phyloP scores from a whole-genome alignment of 1,140 invertebrate genomes.

The Dendrolimus kikuchii region DNA sequence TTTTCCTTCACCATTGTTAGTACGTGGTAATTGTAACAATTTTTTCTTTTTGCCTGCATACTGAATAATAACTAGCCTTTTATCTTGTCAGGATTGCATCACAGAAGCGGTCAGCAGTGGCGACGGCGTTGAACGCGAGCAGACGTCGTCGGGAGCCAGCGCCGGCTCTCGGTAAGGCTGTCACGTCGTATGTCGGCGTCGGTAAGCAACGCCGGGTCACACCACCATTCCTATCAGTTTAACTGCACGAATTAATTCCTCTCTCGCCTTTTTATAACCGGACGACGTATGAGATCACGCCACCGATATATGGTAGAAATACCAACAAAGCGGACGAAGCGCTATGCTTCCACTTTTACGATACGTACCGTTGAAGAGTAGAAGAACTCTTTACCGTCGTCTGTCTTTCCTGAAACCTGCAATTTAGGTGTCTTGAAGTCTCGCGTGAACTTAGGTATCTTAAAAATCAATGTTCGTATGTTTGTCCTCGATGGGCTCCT shows the following conservation, averaged over 20 bases:
- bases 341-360: not conserved
- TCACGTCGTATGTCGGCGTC: constrained; percentile 64
- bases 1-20: too few species aligned
- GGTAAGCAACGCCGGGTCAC: constrained; percentile 46
- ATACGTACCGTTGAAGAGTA: not conserved
- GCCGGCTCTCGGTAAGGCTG: constrained; percentile 63
- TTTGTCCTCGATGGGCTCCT: too few species aligned
- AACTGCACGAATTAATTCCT: too few species aligned
- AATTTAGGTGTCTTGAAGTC: not conserved
- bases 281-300: too few species aligned
- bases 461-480: too few species aligned
- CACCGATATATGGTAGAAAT: too few species aligned
- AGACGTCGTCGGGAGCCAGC: constrained; percentile 51
- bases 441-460: too few species aligned
- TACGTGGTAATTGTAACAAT: too few species aligned
- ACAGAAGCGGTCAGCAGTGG: constrained; percentile 56
- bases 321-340: too few species aligned
- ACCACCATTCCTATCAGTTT: not conserved
- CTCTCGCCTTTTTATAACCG: too few species aligned
- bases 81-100: constrained; percentile 24
- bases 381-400: not conserved
- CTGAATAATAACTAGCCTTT: not conserved
- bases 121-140: constrained; percentile 47
- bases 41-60: too few species aligned
- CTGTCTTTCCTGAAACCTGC: too few species aligned